phyloP scores from a whole-genome alignment of 2,797 vertebrate genomes.

The Halcyon smyrnensis region DNA sequence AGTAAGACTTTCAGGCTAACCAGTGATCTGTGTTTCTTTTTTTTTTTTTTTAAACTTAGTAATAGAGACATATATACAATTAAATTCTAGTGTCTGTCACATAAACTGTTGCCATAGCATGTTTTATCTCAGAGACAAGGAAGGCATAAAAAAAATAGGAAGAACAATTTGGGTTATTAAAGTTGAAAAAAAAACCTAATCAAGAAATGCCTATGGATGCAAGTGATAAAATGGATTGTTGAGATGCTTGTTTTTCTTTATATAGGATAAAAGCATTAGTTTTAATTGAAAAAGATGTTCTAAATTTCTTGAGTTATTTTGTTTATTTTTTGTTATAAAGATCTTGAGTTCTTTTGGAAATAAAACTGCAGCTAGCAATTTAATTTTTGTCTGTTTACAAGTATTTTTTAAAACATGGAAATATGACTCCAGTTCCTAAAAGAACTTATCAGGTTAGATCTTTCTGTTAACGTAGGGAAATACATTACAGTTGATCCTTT shows the following conservation, averaged over 20 bases:
- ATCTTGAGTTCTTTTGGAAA: not conserved
- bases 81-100: not conserved
- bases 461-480: not conserved
- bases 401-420: not conserved
- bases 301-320: not conserved
- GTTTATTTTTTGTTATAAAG: not conserved
- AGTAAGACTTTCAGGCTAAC: conserved; percentile 7
- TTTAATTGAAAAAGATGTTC: conserved; percentile 12
- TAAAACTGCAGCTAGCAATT: not conserved
- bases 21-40: not conserved
- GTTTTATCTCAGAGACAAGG: not conserved
- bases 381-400: not conserved
- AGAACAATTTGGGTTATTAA: conserved; percentile 27
- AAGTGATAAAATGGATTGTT: not conserved
- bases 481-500: not conserved
- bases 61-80: not conserved
- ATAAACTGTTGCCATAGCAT: not conserved
- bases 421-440: not conserved
- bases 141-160: conserved; percentile 24
- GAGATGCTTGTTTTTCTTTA: conserved; percentile 4
- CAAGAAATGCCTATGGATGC: not conserved
- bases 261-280: conserved; percentile 13
- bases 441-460: not conserved
- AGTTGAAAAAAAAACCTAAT: not conserved
- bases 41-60: not conserved